phyloP scores from a whole-genome alignment of 2,797 vertebrate genomes.

The Agapornis canus region DNA sequence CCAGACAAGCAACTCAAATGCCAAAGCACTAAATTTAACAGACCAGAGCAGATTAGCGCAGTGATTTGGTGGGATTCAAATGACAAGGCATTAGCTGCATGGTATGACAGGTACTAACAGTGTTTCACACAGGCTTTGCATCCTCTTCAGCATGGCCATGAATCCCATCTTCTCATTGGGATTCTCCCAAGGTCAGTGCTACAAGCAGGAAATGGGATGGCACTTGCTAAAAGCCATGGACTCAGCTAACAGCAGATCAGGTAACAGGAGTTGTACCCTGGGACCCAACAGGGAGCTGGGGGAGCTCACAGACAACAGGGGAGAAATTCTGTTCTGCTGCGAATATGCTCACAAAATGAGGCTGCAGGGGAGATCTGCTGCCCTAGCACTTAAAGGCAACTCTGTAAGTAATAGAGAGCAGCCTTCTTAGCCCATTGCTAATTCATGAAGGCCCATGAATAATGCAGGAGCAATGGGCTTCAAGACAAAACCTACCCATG shows the following conservation, averaged over 20 bases:
- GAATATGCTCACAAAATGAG: background rate
- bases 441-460: slow-evolving; percentile 68
- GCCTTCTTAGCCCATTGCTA: slow-evolving; percentile 53
- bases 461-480: slow-evolving; percentile 55
- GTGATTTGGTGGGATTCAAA: background rate
- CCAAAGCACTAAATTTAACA: slow-evolving; percentile 43
- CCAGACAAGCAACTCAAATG: slow-evolving; percentile 23
- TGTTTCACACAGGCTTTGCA: background rate
- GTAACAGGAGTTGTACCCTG: background rate
- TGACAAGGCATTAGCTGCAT: background rate
- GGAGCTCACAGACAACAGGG: background rate
- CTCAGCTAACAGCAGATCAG: background rate
- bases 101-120: background rate
- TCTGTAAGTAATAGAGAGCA: slow-evolving; percentile 37
- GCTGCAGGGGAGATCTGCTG: background rate
- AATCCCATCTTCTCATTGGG: fast-evolving
- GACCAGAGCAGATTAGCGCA: background rate
- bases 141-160: background rate
- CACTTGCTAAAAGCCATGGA: fast-evolving
- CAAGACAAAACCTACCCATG: slow-evolving; percentile 45
- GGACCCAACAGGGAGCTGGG: background rate
- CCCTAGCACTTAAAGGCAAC: background rate
- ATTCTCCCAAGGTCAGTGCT: background rate
- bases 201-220: background rate
- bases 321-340: background rate